Evolutionary conservation across 2,113 vertebrate species (phyloP), one percentile per base, ranked within the genome.

Genomic region (Halichoerus grypus): DNA sequence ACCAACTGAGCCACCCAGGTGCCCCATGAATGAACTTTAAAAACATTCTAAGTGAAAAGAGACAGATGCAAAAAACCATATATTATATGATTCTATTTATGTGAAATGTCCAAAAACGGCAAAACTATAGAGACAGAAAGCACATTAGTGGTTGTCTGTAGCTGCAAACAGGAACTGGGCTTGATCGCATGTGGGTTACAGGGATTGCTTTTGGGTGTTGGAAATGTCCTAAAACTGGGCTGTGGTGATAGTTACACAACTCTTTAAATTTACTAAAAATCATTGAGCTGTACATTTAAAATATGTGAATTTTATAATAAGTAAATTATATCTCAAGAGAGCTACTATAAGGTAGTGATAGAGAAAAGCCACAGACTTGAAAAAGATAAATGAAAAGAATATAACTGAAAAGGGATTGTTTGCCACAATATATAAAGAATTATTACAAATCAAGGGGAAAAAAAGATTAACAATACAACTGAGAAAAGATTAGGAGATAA

Each of bases 161-260:
- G 69, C 67, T 71, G 16, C 4, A 18, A 36, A 12, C 39, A 10
- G 18, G n/a, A 36, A 39, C 69, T 31, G 36, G 65, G 76, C 55
- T 7, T 18, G 53, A 67, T 13, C 63, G 19, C 12, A 33, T 36
- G 61, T 12, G 46, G 24, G 28, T 19, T n/a, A 55, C 42, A 85
- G 15, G 79, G 46, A 65, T 61, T 51, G 65, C 91, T 86, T 24
- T 88, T 76, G 57, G 81, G 74, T 61, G 21, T 31, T 85, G 31
- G 71, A 72, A 88, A 95, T 67, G 79, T 93, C 87, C 80, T 93
- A 90, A 86, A 95, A 90, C 55, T 28, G 7, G 69, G 11, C n/a
- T 71, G 69, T 71, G 69, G 69, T 36, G n/a, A 71, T 11, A 71
- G 69, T 39, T 71, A 39, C 4, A 39, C 69, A 71, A 71, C n/a